These are phyloP conservation scores for Melanotaenia maccullochi DNA, from an alignment of 2,797 vertebrate species.

Conservation along the genomic window DNA sequence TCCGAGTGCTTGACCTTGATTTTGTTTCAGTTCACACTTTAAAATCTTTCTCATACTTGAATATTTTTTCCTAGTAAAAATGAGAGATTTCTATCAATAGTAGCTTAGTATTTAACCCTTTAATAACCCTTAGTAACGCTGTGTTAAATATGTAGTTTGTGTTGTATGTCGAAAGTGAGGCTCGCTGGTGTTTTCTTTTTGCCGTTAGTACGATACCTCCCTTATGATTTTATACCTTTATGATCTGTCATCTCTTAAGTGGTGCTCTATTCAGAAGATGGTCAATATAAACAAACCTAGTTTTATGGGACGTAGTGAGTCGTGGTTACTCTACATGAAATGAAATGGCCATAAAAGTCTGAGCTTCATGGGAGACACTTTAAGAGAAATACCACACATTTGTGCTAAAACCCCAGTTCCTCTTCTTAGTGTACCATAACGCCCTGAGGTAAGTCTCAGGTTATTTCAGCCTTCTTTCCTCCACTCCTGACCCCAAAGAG, in stretches of 20 bases:
- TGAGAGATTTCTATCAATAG: too few relatives aligned
- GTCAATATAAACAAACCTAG: constrained; percentile 30
- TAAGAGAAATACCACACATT: constrained; percentile 67
- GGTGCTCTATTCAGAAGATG: not conserved
- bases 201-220: not conserved
- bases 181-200: not conserved
- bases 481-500: constrained; percentile 52
- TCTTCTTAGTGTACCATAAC: constrained; percentile 26
- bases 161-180: not conserved
- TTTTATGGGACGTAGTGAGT: constrained; percentile 16
- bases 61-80: too few relatives aligned
- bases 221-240: constrained; percentile 13
- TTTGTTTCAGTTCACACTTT: constrained; percentile 3
- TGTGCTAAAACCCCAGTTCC: constrained; percentile 51
- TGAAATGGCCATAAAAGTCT: constrained; percentile 48
- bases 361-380: constrained; percentile 38
- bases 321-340: constrained; percentile 42
- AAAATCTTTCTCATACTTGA: not conserved
- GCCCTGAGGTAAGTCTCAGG: constrained; percentile 57
- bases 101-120: too few relatives aligned
- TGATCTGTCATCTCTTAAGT: not conserved
- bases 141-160: not conserved
- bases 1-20: not conserved
- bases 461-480: constrained; percentile 68
- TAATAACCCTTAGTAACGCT: not conserved